phyloP scores from a whole-genome alignment of 2,113 vertebrate genomes.

The Rhynchopsitta pachyrhyncha region DNA sequence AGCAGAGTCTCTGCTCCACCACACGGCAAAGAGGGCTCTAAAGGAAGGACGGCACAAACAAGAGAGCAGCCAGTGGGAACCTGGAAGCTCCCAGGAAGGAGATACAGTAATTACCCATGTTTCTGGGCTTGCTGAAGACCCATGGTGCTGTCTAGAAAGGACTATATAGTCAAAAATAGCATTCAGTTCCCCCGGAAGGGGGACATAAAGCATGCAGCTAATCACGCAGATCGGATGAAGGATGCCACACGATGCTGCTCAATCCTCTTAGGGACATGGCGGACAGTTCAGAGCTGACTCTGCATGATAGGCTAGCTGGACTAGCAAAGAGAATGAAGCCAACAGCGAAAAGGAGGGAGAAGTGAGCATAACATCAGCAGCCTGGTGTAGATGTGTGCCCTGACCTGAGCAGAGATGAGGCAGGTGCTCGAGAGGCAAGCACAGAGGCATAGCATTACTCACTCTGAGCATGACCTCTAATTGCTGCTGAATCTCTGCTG shows the following conservation, averaged over 20 bases:
- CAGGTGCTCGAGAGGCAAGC: not conserved
- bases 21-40: rapidly evolving
- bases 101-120: not conserved
- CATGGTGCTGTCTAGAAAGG: not conserved
- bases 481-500: not conserved
- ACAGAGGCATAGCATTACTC: rapidly evolving
- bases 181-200: not conserved
- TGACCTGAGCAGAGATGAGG: not conserved
- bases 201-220: not conserved
- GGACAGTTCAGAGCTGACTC: not conserved
- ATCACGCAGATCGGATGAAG: rapidly evolving
- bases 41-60: rapidly evolving
- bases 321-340: not conserved
- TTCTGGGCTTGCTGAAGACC: not conserved
- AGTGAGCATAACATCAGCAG: not conserved
- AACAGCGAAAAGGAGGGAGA: not conserved
- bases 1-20: not conserved
- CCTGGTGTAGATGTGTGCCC: rapidly evolving
- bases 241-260: not conserved
- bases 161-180: rapidly evolving
- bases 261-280: not conserved
- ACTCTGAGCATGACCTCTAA: not conserved
- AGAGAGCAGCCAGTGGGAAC: not conserved
- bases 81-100: not conserved
- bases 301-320: not conserved